These are phyloP conservation scores for Prinia subflava DNA, from an alignment of 2,113 vertebrate species.

Conservation along the genomic window DNA sequence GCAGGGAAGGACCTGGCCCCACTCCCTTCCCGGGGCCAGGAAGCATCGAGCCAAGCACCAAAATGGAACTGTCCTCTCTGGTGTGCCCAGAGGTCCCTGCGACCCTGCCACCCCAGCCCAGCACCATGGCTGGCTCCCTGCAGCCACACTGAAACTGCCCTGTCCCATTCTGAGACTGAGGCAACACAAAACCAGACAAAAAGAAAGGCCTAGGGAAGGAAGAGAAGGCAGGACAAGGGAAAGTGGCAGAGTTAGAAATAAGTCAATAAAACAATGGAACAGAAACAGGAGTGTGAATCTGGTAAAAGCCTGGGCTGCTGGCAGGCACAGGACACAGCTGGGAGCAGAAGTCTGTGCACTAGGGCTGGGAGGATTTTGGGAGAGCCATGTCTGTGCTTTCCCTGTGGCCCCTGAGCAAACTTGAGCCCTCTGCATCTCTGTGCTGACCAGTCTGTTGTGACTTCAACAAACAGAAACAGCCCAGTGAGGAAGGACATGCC, in stretches of 20 bases:
- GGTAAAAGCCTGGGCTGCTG: background rate
- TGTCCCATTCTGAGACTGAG: background rate
- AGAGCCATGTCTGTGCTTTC: background rate
- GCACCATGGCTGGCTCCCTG: background rate
- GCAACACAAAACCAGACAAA: background rate
- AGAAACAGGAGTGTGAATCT: background rate
- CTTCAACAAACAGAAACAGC: background rate
- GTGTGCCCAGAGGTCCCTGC: too few species aligned
- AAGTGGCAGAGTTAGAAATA: background rate
- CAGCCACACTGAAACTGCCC: background rate
- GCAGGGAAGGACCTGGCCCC: background rate
- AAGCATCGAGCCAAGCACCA: background rate
- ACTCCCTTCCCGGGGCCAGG: background rate
- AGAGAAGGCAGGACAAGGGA: background rate
- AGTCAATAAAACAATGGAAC: background rate
- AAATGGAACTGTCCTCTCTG: background rate
- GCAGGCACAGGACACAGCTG: background rate
- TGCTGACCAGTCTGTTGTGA: background rate
- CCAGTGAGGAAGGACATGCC: rapidly evolving
- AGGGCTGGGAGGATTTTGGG: background rate
- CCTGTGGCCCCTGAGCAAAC: rapidly evolving
- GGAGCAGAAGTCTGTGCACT: rapidly evolving
- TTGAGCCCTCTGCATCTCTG: background rate
- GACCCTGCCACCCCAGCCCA: background rate
- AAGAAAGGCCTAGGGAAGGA: background rate